A percentile compares a stretch with the other conserved stretches of the same genome.
phyloP scores from a whole-genome alignment of 1,140 invertebrate species.

The Aphaenogaster ashmeadi region DNA sequence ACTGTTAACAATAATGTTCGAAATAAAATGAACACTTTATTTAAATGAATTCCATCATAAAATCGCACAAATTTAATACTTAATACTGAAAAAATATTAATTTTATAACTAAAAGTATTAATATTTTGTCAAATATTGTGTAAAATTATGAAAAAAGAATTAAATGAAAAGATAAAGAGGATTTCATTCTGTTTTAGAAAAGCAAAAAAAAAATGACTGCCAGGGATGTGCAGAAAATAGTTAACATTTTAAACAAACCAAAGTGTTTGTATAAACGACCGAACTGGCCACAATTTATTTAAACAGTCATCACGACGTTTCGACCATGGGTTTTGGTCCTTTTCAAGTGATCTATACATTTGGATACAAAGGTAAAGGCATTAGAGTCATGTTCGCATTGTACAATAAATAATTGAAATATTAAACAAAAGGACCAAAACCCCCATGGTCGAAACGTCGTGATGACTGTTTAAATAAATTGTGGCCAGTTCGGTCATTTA shows the following conservation, averaged over 20 bases:
- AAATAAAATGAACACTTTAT: not conserved
- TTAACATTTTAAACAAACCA: not conserved
- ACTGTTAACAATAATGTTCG: not conserved
- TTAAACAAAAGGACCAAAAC: no score
- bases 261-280: no score
- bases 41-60: not conserved
- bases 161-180: not conserved
- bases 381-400: no score
- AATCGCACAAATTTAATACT: not conserved
- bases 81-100: conserved; percentile 9
- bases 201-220: not conserved
- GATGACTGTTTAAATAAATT: no score
- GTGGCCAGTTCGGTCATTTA: no score
- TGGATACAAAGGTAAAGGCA: no score
- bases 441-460: no score
- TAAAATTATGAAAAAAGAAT: not conserved
- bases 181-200: not conserved
- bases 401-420: no score
- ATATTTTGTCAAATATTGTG: not conserved
- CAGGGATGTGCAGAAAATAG: not conserved
- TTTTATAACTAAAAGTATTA: not conserved
- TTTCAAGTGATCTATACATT: no score
- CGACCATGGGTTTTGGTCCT: no score
- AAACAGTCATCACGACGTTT: no score
- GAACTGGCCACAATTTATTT: no score